phyloP scores from a whole-genome alignment of 1,140 invertebrate genomes.

The Batillaria attramentaria region DNA sequence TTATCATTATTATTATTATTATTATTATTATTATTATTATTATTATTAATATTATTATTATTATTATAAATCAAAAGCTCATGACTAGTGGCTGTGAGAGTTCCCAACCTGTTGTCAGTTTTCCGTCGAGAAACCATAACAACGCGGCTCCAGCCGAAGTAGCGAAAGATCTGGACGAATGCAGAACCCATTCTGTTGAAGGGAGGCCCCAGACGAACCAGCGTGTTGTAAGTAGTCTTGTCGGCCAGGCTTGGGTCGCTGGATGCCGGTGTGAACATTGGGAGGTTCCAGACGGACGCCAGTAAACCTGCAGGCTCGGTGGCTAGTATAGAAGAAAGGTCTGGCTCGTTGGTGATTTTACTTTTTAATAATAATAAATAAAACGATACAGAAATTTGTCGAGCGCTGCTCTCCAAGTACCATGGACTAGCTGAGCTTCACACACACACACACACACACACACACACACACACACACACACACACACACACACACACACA shows the following conservation, averaged over 20 bases:
- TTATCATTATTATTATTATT: no score
- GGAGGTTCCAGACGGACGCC: conserved; percentile 53
- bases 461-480: neutral
- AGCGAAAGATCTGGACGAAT: conserved; percentile 49
- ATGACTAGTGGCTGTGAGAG: no score
- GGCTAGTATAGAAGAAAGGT: conserved; percentile 34
- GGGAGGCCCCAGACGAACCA: conserved; percentile 52
- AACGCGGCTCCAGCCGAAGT: conserved; percentile 52
- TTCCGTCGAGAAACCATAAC: conserved; percentile 52
- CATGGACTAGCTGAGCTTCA: neutral
- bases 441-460: neutral
- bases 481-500: neutral
- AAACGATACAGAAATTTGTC: neutral
- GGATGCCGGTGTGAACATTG: conserved; percentile 53
- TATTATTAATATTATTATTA: no score
- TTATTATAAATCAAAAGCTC: no score
- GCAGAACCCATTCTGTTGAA: conserved; percentile 55
- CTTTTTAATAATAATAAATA: neutral
- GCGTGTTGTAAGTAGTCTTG: conserved; percentile 48
- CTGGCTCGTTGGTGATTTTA: neutral
- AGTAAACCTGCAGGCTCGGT: conserved; percentile 47
- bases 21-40: no score
- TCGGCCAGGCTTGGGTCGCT: conserved; percentile 49
- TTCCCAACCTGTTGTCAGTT: conserved; percentile 42
- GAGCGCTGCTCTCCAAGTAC: no score